Evolutionary conservation across 2,888 invertebrate species (phyloP).

Genomic region (Archips crataeganus): DNA sequence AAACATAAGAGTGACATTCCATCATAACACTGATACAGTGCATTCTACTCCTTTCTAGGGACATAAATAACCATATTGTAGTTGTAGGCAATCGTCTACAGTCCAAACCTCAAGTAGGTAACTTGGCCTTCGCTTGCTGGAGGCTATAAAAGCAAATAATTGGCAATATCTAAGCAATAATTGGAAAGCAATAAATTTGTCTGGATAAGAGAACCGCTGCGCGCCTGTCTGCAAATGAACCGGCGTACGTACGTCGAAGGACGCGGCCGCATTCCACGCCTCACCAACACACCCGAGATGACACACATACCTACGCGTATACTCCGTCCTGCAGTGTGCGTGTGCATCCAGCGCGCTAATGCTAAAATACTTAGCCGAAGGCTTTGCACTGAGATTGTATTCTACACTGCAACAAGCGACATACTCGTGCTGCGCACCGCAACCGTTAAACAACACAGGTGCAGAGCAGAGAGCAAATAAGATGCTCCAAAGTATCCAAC

Average conservation of each 20-base stretch:
- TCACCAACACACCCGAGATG: slow-evolving; percentile 74
- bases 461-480: neutral
- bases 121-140: slow-evolving; percentile 3
- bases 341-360: slow-evolving; percentile 56
- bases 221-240: slow-evolving; percentile 82
- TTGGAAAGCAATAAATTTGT: slow-evolving; percentile 75
- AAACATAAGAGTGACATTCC: neutral
- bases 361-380: slow-evolving; percentile 63
- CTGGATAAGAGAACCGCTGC: slow-evolving; percentile 64
- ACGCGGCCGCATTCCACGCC: slow-evolving; percentile 83
- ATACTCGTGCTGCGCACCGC: neutral
- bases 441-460: neutral
- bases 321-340: slow-evolving; percentile 56
- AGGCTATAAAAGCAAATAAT: slow-evolving; percentile 44
- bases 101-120: neutral
- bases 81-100: neutral
- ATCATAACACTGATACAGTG: neutral
- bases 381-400: slow-evolving; percentile 58
- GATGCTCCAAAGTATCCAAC: neutral
- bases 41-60: neutral
- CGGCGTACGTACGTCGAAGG: slow-evolving; percentile 77
- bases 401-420: slow-evolving; percentile 10
- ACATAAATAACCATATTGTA: neutral
- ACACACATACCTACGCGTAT: slow-evolving; percentile 76
- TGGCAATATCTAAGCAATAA: slow-evolving; percentile 66